Evolutionary conservation across 30 jellyfish, hydroid and myxozoan species (phyloP).

Genomic region (Aurelia sp.): DNA sequence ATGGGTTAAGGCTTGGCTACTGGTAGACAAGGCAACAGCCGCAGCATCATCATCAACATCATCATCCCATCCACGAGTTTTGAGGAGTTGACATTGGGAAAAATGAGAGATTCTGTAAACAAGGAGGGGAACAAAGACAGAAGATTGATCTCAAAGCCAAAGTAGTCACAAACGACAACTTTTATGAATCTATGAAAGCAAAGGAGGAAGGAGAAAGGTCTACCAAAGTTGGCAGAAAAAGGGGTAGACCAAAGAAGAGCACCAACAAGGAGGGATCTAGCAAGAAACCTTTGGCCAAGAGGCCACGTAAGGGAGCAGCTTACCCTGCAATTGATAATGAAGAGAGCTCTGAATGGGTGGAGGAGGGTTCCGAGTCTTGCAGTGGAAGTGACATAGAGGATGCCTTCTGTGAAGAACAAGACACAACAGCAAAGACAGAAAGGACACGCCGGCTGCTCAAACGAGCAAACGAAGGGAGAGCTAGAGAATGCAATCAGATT

Average conservation of each 20-base stretch:
- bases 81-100: slow-evolving; percentile 23
- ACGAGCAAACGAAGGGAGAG: neutral
- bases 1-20: neutral
- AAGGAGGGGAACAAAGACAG: neutral
- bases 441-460: neutral
- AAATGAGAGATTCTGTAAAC: slow-evolving; percentile 7
- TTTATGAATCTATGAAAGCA: slow-evolving; percentile 2
- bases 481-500: neutral
- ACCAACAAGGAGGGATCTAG: neutral
- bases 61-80: neutral
- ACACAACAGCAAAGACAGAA: too few relatives aligned
- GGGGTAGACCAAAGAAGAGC: neutral
- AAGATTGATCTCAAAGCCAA: slow-evolving; percentile 20
- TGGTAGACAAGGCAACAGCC: neutral
- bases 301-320: too few relatives aligned
- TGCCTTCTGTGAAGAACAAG: too few relatives aligned
- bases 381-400: neutral
- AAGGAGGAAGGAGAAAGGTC: slow-evolving; percentile 9
- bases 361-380: neutral
- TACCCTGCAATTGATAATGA: neutral
- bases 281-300: neutral
- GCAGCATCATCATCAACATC: neutral
- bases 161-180: slow-evolving; percentile 18
- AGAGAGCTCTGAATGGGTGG: neutral
- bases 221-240: neutral